Evolutionary conservation across 2,113 vertebrate species (phyloP), one percentile per base, ranked within the genome.

Genomic region (Lamprologus speciosus): DNA sequence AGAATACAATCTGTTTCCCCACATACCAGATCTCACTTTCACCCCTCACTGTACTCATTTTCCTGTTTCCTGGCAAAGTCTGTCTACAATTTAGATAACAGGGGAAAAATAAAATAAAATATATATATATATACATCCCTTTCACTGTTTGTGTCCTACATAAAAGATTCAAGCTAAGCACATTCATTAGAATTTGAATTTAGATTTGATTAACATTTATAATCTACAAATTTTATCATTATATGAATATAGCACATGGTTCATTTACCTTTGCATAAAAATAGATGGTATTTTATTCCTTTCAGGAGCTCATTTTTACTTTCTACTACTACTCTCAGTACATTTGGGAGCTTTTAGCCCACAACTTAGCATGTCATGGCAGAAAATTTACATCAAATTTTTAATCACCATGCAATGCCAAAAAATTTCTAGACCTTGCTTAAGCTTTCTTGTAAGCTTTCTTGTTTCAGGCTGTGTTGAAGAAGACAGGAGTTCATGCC

Each of bases 311-410:
- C 9, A 33, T 2, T 60, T 33, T 33, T 60, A 60, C 0, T 33
- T 60, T 33, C 16, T 60, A 4, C 5, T 19, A 60, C 58, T 63
- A 33, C 28, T 33, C 0, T 63, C 58, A 33, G 58, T 63, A 33
- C 28, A 63, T 63, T 33, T 63, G 28, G 58, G 57, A 60, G 9
- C 16, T 0, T 33, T 60, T 33, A 33, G 16, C 57, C 0, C 28
- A 60, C 0, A 60, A 19, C 57, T 0, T 60, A 60, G 28, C 16
- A 60, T 33, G 0, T 33, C 3, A 60, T 33, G 28, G 28, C 16
- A 60, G 57, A 60, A 60, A 33, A 33, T 60, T 33, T 0, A 31
- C 2, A 31, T 17, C 14, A 60, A 10, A 6, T 0, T 33, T 33
- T 33, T 60, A 60, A 60, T 33, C 57, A 60, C 16, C 57, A 19